Evolutionary conservation across 1,140 invertebrate genomes (phyloP), one percentile per base, ranked within the genome.

Genomic region (Kradibia gibbosae): DNA sequence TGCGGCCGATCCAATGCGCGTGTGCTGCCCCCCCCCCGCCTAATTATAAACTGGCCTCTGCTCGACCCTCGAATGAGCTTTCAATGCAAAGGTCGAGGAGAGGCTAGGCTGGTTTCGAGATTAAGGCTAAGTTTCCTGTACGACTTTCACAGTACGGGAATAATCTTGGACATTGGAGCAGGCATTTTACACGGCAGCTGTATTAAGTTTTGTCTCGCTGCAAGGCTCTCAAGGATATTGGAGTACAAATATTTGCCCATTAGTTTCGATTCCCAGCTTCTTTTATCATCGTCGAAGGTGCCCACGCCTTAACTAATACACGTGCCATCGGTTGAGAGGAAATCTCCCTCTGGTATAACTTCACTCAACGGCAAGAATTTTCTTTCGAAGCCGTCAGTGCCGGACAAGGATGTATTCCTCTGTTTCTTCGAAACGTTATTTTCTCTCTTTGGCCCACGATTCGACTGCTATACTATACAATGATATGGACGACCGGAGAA

Each of bases 221-320:
- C 65, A 77, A 50, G 67, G 42, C 28, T 77, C 28, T 65, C 42
- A 77, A 28, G 15, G 11, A 2, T 50, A 67, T 77, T 77, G 34
- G 45, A 22, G 57, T 55, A 15, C 7, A 73, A 73, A 73, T 17
- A n/a, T 3, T 10, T 53, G 13, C 22, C n/a, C 39, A 45, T 53
- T 72, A 25, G 42, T 50, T 50, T 72, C 39, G 20, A 22, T 42
- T 22, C 36, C 2, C 36, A 22, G 0, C n/a, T 2, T 31, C 55
- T 31, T 25, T 13, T 2, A 25, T 4, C n/a, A 60, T 13, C 3
- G 15, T 62, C 28, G 28, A 62, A 62, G 31, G 15, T 13, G 20
- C 39, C 20, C 36, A 17, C 36, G 65, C 36, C 36, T 22, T 5
- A 17, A 1, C 65, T 17, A 3, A 1, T n/a, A n/a, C 53, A 53